Conservation (phyloP, 2,113 vertebrate species). For the Girardinichthys multiradiatus region DNA sequence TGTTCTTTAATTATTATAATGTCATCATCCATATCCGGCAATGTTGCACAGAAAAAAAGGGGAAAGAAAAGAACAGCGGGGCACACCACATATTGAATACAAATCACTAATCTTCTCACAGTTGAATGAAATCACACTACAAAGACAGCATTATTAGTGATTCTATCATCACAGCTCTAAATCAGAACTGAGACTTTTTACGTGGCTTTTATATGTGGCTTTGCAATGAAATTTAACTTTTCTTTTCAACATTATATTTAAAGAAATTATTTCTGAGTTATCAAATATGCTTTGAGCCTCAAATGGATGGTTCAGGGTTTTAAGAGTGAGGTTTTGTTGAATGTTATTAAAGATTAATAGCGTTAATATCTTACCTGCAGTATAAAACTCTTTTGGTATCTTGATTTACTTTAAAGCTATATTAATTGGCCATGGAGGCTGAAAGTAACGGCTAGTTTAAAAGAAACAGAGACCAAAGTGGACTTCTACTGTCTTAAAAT, state of each 20-base stretch:
- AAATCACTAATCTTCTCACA: slow-evolving; percentile 77
- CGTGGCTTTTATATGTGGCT: slow-evolving; percentile 27
- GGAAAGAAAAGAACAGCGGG: slow-evolving; percentile 67
- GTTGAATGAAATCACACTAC: slow-evolving; percentile 74
- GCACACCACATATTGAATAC: slow-evolving; percentile 75
- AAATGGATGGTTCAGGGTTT: background rate
- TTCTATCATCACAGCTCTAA: slow-evolving; percentile 66
- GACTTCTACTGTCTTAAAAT: background rate
- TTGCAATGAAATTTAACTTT: slow-evolving; percentile 10
- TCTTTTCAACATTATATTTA: slow-evolving; percentile 1
- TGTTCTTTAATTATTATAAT: slow-evolving; percentile 84
- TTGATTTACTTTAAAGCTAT: no score
- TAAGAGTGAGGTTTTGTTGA: background rate
- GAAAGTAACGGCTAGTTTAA: no score
- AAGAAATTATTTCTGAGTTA: background rate
- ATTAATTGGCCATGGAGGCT: no score
- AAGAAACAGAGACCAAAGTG: background rate
- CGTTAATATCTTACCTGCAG: no score
- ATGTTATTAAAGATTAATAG: background rate
- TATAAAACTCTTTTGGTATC: no score
- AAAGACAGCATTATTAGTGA: slow-evolving; percentile 75
- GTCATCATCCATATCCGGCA: slow-evolving; percentile 80
- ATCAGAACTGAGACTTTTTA: slow-evolving; percentile 52
- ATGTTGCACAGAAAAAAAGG: slow-evolving; percentile 70
- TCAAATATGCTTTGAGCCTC: background rate